Evolutionary conservation across 2,797 vertebrate species (phyloP), one percentile per base, ranked within the genome.

Genomic region (Borostomias antarcticus): DNA sequence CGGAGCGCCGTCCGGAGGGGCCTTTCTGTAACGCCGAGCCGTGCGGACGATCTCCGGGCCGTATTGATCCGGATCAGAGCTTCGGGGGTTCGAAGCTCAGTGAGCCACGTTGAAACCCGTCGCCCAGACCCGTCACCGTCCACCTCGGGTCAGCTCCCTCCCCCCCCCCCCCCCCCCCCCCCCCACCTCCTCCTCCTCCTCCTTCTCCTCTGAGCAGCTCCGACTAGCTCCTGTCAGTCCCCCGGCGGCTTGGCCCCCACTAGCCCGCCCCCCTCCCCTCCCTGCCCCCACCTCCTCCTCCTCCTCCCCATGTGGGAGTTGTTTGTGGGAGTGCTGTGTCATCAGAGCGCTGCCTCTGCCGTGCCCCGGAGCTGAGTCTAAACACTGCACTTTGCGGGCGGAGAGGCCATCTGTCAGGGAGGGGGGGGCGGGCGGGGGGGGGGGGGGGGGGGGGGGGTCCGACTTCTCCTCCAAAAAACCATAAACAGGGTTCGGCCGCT

Each of bases 381-480:
- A 90, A 90, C 89, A 88, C 87, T 83, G 85, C 89, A 90, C 75
- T 91, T 90, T 90, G 89, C 89, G 91, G 62, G 86, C 87, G 79
- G 85, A 89, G 85, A 87, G 86, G 86, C 90, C 91, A 91, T 92
- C 91, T 93, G 91, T 90, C 85, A 91, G 78, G 70, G 80, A 84
- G 81, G 88, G 86, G 86, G 88, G 90, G 43, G 43, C 11, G 43
- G 3, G 43, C 1, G 43, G n/a, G 43, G 43, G n/a, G 43, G 47
- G 47, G 21, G 47, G 5, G 47, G n/a, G n/a, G n/a, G n/a, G n/a
- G n/a, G n/a, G n/a, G n/a, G n/a, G n/a, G n/a, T n/a, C n/a, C n/a
- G n/a, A 56, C 81, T 87, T 79, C 74, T 90, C 88, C 82, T n/a
- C n/a, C n/a, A n/a, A 91, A 89, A 67, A 89, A 89, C 87, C 88